Evolutionary conservation across 30 jellyfish, hydroid and myxozoan species (phyloP).

Genomic region (Aurelia aurita): DNA sequence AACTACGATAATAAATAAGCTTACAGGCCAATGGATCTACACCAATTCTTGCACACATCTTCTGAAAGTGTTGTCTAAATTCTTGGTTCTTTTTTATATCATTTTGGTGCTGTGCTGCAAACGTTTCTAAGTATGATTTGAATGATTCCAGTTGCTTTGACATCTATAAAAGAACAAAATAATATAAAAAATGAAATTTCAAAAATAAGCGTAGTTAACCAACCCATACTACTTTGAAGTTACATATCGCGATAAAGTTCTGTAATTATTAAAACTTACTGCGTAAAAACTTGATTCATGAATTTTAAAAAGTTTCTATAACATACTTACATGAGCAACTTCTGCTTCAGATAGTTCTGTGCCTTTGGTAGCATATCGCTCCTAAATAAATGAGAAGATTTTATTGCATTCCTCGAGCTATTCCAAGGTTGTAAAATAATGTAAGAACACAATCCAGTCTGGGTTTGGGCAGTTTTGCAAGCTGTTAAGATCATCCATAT

Average conservation of each 20-base stretch:
- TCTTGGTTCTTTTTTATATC: constrained; percentile 89
- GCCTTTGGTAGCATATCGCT: constrained; percentile 90
- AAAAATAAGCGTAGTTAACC: background rate
- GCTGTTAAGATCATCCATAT: no score
- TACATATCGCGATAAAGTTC: no score
- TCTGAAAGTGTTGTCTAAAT: constrained; percentile 92
- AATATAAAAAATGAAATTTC: background rate
- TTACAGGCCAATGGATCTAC: constrained; percentile 96
- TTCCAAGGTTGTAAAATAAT: no score
- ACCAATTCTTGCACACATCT: constrained; percentile 94
- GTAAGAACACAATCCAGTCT: no score
- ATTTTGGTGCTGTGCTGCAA: constrained; percentile 90
- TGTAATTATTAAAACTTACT: no score
- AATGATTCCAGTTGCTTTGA: constrained; percentile 87
- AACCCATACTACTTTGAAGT: no score
- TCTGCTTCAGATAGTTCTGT: constrained; percentile 92
- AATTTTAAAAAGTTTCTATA: no score
- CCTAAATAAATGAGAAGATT: constrained; percentile 34
- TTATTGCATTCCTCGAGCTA: no score
- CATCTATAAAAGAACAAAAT: constrained; percentile 70
- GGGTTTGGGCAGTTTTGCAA: no score
- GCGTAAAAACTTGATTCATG: no score
- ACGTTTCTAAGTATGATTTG: constrained; percentile 77
- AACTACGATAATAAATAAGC: background rate
- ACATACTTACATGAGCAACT: constrained; percentile 84